Evolutionary conservation across 2,113 vertebrate species (phyloP), one percentile per base, ranked within the genome.

Genomic region (Sardina pilchardus): DNA sequence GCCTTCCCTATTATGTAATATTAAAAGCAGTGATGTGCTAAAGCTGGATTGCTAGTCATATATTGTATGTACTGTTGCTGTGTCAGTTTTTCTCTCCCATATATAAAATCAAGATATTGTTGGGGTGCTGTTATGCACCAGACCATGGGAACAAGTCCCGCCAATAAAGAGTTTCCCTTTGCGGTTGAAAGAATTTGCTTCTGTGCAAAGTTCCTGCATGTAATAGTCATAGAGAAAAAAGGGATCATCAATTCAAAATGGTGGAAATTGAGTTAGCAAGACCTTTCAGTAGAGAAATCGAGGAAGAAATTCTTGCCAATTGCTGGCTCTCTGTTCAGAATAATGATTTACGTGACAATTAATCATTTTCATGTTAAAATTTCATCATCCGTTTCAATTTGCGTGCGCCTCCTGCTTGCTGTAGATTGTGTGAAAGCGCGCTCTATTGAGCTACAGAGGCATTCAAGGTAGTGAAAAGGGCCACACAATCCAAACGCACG

Each of bases 401-500:
- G 30, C 8, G 63, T 14, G 30, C 14, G 26, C 14, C 26, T 34
- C 1, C 63, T 71, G 63, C 63, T 34, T 71, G n/a, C 63, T 30
- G 26, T 10, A 71, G 26, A 34, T 34, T 71, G 8, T 9, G 21
- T 12, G 26, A 71, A 59, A 26, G n/a, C 26, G 1, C 26, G 12
- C 9, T 14, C n/a, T 71, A 71, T 71, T 71, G 59, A 67, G 63
- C 14, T 71, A 26, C 26, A 30, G 63, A 71, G n/a, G 59, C 34
- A 71, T 71, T 71, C 63, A 71, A 71, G 12, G 63, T 8, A 34
- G 2, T 71, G 63, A 16, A 71, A 30, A 26, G 59, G 59, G 14
- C 26, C 63, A 34, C 83, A 92, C 91, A 90, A 71, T 63, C 26
- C 12, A 84, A 84, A 86, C 83, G 67, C 81, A 80, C 17, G 84